Conservation (phyloP, 64 coral and sea anemone genomes). For the Stichodactyla mertensii region DNA sequence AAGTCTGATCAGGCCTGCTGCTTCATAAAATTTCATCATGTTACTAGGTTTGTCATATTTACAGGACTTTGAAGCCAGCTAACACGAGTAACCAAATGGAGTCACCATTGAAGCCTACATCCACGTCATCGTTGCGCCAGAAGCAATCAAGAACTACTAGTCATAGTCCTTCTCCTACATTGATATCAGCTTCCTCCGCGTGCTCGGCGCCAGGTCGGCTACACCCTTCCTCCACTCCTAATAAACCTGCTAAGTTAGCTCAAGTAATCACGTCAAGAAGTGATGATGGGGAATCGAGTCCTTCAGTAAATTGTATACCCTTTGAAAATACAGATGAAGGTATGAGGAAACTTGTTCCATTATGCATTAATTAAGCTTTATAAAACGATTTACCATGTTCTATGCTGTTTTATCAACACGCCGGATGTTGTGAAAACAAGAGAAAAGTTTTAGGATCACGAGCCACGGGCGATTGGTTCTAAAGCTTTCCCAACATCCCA, state of each 20-base stretch:
- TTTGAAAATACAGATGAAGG: slow-evolving; percentile 1
- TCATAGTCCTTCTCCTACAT: slow-evolving; percentile 17
- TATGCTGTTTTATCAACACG: too few relatives aligned
- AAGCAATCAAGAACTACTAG: slow-evolving; percentile 14
- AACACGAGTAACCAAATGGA: slow-evolving; percentile 2
- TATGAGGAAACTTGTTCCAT: neutral
- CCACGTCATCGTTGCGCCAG: slow-evolving; percentile 30
- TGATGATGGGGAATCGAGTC: neutral
- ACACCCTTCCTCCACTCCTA: neutral
- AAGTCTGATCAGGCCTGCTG: neutral
- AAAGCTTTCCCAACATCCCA: too few relatives aligned
- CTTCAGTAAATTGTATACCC: neutral
- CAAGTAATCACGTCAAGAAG: neutral
- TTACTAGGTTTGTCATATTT: neutral
- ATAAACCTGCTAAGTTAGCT: neutral
- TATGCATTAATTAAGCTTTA: too few relatives aligned
- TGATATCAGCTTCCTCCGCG: slow-evolving; percentile 14
- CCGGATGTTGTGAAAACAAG: too few relatives aligned
- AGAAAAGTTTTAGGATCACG: too few relatives aligned
- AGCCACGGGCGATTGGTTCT: too few relatives aligned
- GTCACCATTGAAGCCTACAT: slow-evolving; percentile 1
- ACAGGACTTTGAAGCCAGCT: slow-evolving; percentile 47
- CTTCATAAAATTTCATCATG: neutral
- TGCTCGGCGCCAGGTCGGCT: slow-evolving; percentile 10
- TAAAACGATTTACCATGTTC: too few relatives aligned